Base-by-base conservation (phyloP, 2,888 invertebrate genomes). In the Chymomyza caudatula region DNA sequence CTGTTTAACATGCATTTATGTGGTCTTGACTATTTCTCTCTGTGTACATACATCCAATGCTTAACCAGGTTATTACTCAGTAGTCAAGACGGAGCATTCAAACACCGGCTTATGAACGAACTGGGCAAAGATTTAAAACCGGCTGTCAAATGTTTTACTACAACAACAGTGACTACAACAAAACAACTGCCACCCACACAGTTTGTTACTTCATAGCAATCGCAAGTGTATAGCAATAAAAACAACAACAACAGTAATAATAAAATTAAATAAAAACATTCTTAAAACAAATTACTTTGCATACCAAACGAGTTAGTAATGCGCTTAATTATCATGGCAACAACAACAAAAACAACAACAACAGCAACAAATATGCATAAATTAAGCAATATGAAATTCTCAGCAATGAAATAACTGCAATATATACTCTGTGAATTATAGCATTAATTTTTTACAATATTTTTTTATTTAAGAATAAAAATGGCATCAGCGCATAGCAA, bases 221-320 rank as follows among this genome's bases (percentile, higher is more conserved):
- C 29, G 29, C 29, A 37, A 37, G 29, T 37, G 29, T 37, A 37
- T 37, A 37, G 11, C 11, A 2, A 11, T n/a, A n/a, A n/a, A n/a
- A n/a, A n/a, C n/a, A n/a, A n/a, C n/a, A n/a, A n/a, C n/a, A n/a
- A n/a, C n/a, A n/a, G n/a, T n/a, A n/a, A n/a, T 37, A 6, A 6
- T 43, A 43, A 43, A n/a, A 43, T 43, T 11, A 11, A 43, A 43
- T 4, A 43, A 17, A 17, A 47, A 47, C 4, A 17, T 17, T 49
- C 17, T 17, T 17, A 17, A 15, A 73, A 73, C 71, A 71, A 74
- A 67, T 74, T 60, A 63, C 55, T 58, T 58, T 59, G 69, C 80
- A 77, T 78, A 54, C 78, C 78, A 76, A 80, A 63, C 68, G 37
- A 63, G 69, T 77, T 76, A 77, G 78, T 74, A 78, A 77, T 67